phyloP scores from a whole-genome alignment of 2,888 invertebrate species.

The Cheilosia urbana region DNA sequence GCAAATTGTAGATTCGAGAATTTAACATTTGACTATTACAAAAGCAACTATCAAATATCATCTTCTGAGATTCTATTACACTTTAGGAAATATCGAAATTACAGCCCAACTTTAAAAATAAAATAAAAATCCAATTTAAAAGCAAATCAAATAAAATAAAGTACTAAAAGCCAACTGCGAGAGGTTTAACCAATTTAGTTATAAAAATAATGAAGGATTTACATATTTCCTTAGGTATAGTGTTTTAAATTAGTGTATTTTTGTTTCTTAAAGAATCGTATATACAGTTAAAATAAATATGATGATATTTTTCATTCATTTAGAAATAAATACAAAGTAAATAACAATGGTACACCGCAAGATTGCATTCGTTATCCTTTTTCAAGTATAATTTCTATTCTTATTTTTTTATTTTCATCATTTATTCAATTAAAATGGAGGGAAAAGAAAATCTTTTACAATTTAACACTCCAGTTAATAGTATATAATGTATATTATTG shows the following conservation, averaged over 20 bases:
- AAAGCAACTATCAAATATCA: too few species aligned
- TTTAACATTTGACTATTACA: too few species aligned
- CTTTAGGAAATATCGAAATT: too few species aligned
- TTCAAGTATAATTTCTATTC: constrained; percentile 40
- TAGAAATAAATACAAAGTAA: constrained; percentile 22
- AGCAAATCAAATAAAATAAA: background rate
- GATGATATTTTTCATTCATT: background rate
- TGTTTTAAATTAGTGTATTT: constrained; percentile 27
- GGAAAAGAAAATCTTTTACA: constrained; percentile 70
- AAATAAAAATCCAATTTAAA: constrained; percentile 1
- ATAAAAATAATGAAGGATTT: constrained; percentile 8
- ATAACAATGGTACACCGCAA: constrained; percentile 34
- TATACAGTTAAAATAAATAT: constrained; percentile 35
- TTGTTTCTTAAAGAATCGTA: constrained; percentile 50
- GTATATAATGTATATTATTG: constrained; percentile 69
- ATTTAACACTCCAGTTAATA: constrained; percentile 53
- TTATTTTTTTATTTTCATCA: constrained; percentile 33
- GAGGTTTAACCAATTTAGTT: constrained; percentile 8
- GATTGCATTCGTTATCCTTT: constrained; percentile 60
- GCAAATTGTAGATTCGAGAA: too few species aligned
- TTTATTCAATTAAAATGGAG: constrained; percentile 64
- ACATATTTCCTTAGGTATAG: constrained; percentile 14
- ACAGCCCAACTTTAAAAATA: background rate
- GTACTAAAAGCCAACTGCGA: constrained; percentile 27
- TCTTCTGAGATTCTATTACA: too few species aligned